Evolutionary conservation across 2,888 invertebrate species (phyloP), one percentile per base, ranked within the genome.

Genomic region (Carabus problematicus): DNA sequence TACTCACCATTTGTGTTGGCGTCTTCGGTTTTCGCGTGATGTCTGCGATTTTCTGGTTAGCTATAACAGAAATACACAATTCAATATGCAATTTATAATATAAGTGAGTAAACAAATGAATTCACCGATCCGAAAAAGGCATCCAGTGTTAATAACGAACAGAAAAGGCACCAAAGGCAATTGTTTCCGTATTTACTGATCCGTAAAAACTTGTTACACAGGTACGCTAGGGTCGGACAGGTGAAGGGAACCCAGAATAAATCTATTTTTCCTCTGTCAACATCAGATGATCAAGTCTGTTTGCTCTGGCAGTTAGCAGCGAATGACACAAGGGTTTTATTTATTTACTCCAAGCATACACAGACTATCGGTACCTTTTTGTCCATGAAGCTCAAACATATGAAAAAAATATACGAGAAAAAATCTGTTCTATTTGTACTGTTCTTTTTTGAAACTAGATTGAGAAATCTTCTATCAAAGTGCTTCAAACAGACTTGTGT

Each of bases 1-100:
- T 9, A 86, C 92, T 90, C 80, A 96, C 96, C 96, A 96, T 96
- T 89, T 96, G 95, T 78, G 93, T 88, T 49, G 93, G 90, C 77
- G 89, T 94, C 80, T 94, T 91, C 39, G 97, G 96, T 83, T 95
- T 95, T 76, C 93, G 73, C 73, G 81, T 82, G 72, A 82, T 80
- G 71, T 82, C 82, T 4, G 81, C 76, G 70, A 82, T 82, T 76
- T 82, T 82, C 77, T 89, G 89, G 80, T 87, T 88, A 62, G 89
- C 90, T 91, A 85, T 63, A 86, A 85, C 76, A 76, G 75, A 76
- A 76, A 74, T 74, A 75, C 74, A 71, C 12, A n/a, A 29, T 49
- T 19, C 16, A 54, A 54, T 54, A 16, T 14, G 8, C 11, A 14
- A 14, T 16, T 16, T 14, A 54, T 29, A 29, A 2, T 29, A 2